Conservation (phyloP, 1,140 invertebrate genomes). For the Armadillidium nasatum region DNA sequence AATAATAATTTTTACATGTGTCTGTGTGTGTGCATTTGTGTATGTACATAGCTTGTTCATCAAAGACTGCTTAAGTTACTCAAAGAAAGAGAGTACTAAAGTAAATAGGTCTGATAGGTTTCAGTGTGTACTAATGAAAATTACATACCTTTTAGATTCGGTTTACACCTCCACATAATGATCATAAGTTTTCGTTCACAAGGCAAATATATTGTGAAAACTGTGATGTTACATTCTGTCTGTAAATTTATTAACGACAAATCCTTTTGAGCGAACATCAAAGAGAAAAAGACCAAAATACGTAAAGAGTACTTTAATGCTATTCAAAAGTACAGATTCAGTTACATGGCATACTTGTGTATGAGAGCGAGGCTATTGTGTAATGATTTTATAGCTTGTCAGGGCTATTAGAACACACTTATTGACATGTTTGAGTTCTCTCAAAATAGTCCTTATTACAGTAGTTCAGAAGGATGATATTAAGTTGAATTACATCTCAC, state of each 20-base stretch:
- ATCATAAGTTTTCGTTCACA: too few species aligned
- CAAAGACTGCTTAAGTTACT: too few species aligned
- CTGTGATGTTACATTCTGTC: not conserved
- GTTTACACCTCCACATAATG: not conserved
- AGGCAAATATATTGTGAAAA: too few species aligned
- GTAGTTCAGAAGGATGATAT: not conserved
- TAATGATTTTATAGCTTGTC: not conserved
- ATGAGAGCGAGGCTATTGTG: not conserved
- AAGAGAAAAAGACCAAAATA: not conserved
- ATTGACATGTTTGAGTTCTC: not conserved
- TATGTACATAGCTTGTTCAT: too few species aligned
- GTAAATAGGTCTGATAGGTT: too few species aligned
- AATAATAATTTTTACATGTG: too few species aligned
- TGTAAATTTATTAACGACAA: not conserved
- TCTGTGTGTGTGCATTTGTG: too few species aligned
- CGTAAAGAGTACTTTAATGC: not conserved
- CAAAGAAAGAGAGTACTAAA: too few species aligned
- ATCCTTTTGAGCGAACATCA: not conserved
- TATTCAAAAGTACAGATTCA: not conserved
- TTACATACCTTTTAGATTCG: slow-evolving; percentile 2
- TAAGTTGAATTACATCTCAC: not conserved
- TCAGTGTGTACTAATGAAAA: not conserved
- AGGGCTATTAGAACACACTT: not conserved
- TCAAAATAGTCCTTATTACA: not conserved
- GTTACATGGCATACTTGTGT: not conserved